Evolutionary conservation across 2,888 invertebrate genomes (phyloP), one percentile per base, ranked within the genome.

Genomic region (Hydraecia micacea): DNA sequence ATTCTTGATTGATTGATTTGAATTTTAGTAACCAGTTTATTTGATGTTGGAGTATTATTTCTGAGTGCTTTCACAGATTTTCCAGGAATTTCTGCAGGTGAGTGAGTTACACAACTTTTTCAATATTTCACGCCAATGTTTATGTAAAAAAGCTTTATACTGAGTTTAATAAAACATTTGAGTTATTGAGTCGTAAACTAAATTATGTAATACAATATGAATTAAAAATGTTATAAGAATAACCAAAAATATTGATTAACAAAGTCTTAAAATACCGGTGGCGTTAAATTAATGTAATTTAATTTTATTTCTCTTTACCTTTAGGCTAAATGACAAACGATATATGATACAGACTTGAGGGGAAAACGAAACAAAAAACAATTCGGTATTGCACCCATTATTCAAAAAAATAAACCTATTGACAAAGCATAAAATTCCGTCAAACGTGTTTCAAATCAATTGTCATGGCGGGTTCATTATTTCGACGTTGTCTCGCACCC

Each of bases 381-480:
- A 5, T 0, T 21, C 3, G 0, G 2, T 36, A 1, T 46, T 18
- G 15, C n/a, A 36, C 2, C 15, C 15, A 36, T 42, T 58, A 60
- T 42, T 1, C 1, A 42, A 65, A 49, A 3, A 68, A 73, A 49
- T 62, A 69, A 69, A 83, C 67, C 6, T 76, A 73, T 73, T 88
- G 87, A 83, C 84, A 83, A 65, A 36, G 49, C 77, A 70, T 86
- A 42, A 67, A 77, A 79, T 75, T 76, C 67, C 18, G n/a, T 79
- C 13, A 77, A 87, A 79, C 32, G 49, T 87, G 82, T 80, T 80
- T 79, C 83, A 21, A 85, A 89, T 89, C 80, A 87, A 87, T 89
- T 89, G 79, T 83, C 80, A 80, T 60, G 76, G 79, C 36, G 72
- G 75, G 78, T 80, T 81, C 81, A 87, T 88, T 87, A 89, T 87